Conservation (phyloP, 2,888 invertebrate species). For the Apodemia duryi region DNA sequence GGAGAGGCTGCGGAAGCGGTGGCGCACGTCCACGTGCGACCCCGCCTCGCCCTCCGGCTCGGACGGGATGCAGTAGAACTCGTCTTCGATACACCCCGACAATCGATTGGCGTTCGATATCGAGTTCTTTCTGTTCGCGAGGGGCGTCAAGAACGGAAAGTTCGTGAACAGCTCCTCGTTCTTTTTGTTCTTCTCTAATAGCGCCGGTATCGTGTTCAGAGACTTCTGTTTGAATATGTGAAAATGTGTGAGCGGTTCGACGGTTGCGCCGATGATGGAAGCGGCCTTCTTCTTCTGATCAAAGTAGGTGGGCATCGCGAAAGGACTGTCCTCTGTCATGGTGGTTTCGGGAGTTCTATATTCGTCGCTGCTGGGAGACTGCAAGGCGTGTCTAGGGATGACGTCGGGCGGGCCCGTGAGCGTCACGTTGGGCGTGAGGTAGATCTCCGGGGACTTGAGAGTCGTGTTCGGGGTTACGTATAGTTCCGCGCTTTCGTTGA, state of each 20-base stretch:
- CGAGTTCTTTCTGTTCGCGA: conserved; percentile 73
- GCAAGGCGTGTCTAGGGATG: conserved; percentile 46
- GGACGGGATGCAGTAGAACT: conserved; percentile 66
- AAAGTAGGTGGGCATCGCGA: conserved; percentile 72
- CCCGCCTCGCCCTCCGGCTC: conserved; percentile 48
- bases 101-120: conserved; percentile 52
- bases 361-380: conserved; percentile 46
- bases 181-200: conserved; percentile 50
- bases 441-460: conserved; percentile 46
- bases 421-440: conserved; percentile 58
- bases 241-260: conserved; percentile 65
- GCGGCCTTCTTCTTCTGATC: conserved; percentile 60
- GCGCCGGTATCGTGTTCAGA: conserved; percentile 66
- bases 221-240: conserved; percentile 72
- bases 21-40: conserved; percentile 48
- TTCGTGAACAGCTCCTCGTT: conserved; percentile 74
- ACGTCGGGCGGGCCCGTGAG: conserved; percentile 57
- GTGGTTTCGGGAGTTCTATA: conserved; percentile 57
- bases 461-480: conserved; percentile 62
- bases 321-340: conserved; percentile 46
- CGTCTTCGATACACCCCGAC: conserved; percentile 68
- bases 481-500: conserved; percentile 48
- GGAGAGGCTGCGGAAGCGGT: conserved; percentile 43
- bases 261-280: conserved; percentile 50
- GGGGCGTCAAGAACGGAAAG: conserved; percentile 79